These are phyloP conservation scores for Drosophila borborema DNA, from an alignment of 2,888 invertebrate species.

Conservation along the genomic window DNA sequence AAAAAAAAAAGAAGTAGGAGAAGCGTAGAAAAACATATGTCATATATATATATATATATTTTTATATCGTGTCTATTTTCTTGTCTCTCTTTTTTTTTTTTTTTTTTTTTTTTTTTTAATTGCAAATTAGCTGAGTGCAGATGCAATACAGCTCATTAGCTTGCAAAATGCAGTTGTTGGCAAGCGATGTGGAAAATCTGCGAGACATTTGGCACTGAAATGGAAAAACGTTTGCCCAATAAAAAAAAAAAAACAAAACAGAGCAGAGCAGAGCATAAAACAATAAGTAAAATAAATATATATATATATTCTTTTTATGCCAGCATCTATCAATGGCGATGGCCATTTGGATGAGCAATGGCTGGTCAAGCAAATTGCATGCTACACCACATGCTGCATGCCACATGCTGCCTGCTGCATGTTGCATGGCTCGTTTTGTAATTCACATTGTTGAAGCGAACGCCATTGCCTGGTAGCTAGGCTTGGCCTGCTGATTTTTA, in stretches of 20 bases:
- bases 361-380: conserved; percentile 12
- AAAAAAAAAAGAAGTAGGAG: not conserved
- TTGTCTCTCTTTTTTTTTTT: too few relatives aligned
- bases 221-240: conserved; percentile 15
- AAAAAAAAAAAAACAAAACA: not conserved
- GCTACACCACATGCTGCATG: conserved; percentile 9
- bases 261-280: not conserved
- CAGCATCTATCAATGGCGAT: conserved; percentile 8
- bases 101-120: not conserved
- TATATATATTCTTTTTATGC: too few relatives aligned
- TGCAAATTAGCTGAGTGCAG: conserved; percentile 1
- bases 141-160: conserved; percentile 7
- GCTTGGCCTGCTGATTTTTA: conserved; percentile 49
- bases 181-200: not conserved
- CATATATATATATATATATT: too few relatives aligned
- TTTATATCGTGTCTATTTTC: too few relatives aligned
- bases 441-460: conserved; percentile 47
- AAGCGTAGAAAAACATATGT: not conserved
- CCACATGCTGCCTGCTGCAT: conserved; percentile 10
- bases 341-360: conserved; percentile 42
- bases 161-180: conserved; percentile 1
- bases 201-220: conserved; percentile 8
- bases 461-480: not conserved
- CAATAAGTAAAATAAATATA: not conserved
- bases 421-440: conserved; percentile 22